Percentiles rank a stretch among this genome's conserved stretches.
These are phyloP conservation scores for Rhodeus uyekii DNA, from an alignment of 2,797 vertebrate genomes.

Conservation along the genomic window DNA sequence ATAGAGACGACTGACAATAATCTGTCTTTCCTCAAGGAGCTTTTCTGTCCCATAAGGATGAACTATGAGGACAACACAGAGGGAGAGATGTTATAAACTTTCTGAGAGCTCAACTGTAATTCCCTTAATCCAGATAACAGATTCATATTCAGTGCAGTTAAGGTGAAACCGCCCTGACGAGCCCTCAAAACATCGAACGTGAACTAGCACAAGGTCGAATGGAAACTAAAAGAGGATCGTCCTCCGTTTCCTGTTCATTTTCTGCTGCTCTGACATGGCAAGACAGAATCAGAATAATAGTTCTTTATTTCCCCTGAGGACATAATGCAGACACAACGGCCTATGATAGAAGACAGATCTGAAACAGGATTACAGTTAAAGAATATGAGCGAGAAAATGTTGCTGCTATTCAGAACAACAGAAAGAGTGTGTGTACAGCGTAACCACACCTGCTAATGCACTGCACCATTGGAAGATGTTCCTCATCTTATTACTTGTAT, in stretches of 20 bases:
- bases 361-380: constrained; percentile 72
- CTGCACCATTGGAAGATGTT: neutral
- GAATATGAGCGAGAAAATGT: constrained; percentile 49
- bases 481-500: neutral
- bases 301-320: constrained; percentile 32
- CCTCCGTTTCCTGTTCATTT: constrained; percentile 6
- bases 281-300: constrained; percentile 51
- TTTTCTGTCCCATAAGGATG: neutral
- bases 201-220: constrained; percentile 28
- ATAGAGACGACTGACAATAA: neutral
- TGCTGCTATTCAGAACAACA: constrained; percentile 1
- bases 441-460: neutral
- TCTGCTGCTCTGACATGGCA: constrained; percentile 27
- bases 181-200: neutral
- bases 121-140: constrained; percentile 33
- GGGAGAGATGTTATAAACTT: neutral
- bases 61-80: neutral
- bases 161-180: constrained; percentile 19
- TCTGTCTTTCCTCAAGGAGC: neutral
- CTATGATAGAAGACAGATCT: constrained; percentile 61
- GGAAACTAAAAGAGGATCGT: constrained; percentile 24
- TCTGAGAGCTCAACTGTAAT: neutral
- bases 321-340: constrained; percentile 46
- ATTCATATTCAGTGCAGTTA: constrained; percentile 21
- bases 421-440: neutral